phyloP scores from a whole-genome alignment of 2,888 invertebrate species.

The Cancer borealis region DNA sequence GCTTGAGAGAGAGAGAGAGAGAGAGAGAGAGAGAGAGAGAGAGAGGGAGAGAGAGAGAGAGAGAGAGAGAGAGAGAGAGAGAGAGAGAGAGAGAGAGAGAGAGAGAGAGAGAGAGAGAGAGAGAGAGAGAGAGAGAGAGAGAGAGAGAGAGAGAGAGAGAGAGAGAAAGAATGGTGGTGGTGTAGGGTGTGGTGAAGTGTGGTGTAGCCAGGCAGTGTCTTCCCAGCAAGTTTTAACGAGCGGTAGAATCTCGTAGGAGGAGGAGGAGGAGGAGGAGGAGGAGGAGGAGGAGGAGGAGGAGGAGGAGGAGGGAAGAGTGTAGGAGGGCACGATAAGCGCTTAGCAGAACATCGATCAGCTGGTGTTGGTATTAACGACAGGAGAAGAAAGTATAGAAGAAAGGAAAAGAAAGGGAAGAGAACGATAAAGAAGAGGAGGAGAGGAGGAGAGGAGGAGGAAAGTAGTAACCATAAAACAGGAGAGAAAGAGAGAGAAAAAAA shows the following conservation, averaged over 20 bases:
- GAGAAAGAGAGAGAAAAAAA: not conserved
- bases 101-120: not conserved
- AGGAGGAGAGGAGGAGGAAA: not conserved
- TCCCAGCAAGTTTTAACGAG: slow-evolving; percentile 17
- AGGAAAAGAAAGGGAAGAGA: not conserved
- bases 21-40: too few species aligned
- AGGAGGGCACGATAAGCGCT: not conserved
- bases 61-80: too few species aligned
- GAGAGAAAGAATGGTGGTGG: not conserved
- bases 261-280: not conserved
- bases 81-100: not conserved
- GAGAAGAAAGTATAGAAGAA: not conserved
- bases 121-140: too few species aligned
- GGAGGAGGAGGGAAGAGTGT: not conserved
- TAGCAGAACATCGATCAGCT: not conserved
- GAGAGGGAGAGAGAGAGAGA: too few species aligned
- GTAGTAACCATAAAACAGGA: not conserved
- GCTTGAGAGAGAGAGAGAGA: too few species aligned
- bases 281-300: not conserved
- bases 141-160: not conserved
- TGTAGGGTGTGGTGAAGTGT: not conserved
- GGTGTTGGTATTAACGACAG: not conserved
- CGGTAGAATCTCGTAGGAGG: not conserved
- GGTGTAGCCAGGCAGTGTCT: not conserved
- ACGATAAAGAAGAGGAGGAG: not conserved